Evolutionary conservation across 2,797 vertebrate species (phyloP), one percentile per base, ranked within the genome.

Genomic region (Sebastes ruberrimus): DNA sequence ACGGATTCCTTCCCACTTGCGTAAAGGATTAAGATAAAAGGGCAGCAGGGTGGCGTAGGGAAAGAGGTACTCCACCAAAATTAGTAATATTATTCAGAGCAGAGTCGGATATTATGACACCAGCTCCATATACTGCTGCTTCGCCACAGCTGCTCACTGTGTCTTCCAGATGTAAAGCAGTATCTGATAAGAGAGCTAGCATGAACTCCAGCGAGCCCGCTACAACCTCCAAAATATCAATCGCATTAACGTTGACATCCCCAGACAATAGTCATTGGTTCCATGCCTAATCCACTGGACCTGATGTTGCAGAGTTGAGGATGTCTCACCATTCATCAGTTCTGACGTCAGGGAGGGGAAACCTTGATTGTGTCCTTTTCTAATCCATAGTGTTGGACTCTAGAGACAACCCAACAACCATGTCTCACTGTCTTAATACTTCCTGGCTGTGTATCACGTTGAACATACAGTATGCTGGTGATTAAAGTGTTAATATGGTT

Each of bases 21-120:
- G 71, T 65, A 30, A 61, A 72, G 67, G 75, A 76, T 81, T 81
- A 81, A 79, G 82, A 87, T 84, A 75, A 83, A 67, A 65, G 78
- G 38, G 49, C 63, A 56, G 20, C 13, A 27, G 53, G 76, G 35
- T n/a, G 57, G 32, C 52, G 13, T 2, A 28, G 28, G n/a, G 28
- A 55, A 64, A 67, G 14, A 81, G 32, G 35, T 35, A 60, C 52
- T 56, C 55, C 33, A 16, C n/a, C 22, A 68, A 35, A 22, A 59
- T 60, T 13, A 61, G 56, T 60, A 9, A 56, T 49, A 35, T 55
- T 72, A 75, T 78, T 71, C 80, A 68, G n/a, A 46, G 38, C 8
- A 10, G 13, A 74, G 66, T 4, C 22, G 52, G 71, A 66, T 69
- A 42, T 42, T 68, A 70, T 35, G 42, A 49, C 60, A 56, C 32